phyloP scores from a whole-genome alignment of 2,888 invertebrate species.

The Reticulitermes lucifugus region DNA sequence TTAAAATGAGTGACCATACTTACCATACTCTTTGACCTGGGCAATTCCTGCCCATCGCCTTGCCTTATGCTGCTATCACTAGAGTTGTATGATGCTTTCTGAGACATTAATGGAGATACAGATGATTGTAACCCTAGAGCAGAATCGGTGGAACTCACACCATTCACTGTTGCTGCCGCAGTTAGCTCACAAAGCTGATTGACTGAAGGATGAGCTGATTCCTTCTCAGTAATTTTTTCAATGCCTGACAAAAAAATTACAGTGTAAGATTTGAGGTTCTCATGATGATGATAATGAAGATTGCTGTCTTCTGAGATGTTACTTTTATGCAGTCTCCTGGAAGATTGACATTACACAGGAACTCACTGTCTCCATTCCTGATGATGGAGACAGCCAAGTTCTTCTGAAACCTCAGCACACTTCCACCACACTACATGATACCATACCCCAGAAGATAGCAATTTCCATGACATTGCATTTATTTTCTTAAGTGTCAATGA shows the following conservation, averaged over 20 bases:
- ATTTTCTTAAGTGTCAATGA: too few relatives aligned
- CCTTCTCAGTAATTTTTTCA: constrained; percentile 93
- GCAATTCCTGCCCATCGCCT: constrained; percentile 50
- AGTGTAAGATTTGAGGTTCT: background rate
- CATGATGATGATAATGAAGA: background rate
- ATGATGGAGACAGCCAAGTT: too few relatives aligned
- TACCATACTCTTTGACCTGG: constrained; percentile 50
- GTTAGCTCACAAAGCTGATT: constrained; percentile 57
- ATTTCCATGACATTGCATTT: too few relatives aligned
- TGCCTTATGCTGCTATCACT: constrained; percentile 30
- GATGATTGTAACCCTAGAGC: constrained; percentile 1
- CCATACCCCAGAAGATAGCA: too few relatives aligned
- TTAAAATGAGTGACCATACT: background rate
- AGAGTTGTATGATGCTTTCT: background rate
- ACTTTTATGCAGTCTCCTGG: background rate
- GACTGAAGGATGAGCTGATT: constrained; percentile 83
- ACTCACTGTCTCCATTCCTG: too few relatives aligned
- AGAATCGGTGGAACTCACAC: constrained; percentile 29
- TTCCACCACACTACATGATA: too few relatives aligned
- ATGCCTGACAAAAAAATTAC: constrained; percentile 69
- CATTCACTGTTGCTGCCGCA: constrained; percentile 44
- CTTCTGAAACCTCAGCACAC: too few relatives aligned
- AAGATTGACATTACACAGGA: too few relatives aligned
- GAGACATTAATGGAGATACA: background rate
- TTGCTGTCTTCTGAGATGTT: too few relatives aligned